Percentiles rank a stretch among this genome's conserved stretches.
These are phyloP conservation scores for Hylaeus volcanicus DNA, from an alignment of 1,140 invertebrate species.

Conservation along the genomic window DNA sequence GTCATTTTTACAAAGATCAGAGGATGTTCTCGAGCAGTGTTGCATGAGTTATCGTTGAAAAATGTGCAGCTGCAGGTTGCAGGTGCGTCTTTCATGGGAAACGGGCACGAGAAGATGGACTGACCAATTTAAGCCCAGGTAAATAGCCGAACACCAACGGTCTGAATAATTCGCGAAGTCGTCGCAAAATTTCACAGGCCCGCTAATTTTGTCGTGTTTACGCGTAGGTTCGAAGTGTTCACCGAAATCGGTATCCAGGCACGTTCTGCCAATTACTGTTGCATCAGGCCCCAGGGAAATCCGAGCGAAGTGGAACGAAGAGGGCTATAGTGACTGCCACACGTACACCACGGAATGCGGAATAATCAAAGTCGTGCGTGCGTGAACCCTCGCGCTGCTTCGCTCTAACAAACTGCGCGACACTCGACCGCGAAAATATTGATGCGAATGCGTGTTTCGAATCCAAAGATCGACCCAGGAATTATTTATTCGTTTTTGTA, in stretches of 20 bases:
- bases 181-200: constrained; percentile 34
- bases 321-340: neutral
- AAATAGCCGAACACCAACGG: neutral
- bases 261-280: constrained; percentile 51
- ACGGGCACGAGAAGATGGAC: too few species aligned
- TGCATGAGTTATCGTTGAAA: too few species aligned
- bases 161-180: neutral
- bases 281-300: constrained; percentile 53
- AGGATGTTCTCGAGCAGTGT: too few species aligned
- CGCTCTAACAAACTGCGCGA: neutral
- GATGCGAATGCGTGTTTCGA: neutral
- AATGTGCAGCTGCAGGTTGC: too few species aligned
- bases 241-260: constrained; percentile 46
- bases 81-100: too few species aligned
- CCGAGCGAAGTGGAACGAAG: constrained; percentile 36
- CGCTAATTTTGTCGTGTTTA: constrained; percentile 14
- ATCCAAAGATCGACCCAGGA: too few species aligned
- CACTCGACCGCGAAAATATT: neutral
- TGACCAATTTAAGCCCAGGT: neutral
- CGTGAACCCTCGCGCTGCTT: constrained; percentile 1
- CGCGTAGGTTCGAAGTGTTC: constrained; percentile 21
- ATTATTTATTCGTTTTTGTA: neutral
- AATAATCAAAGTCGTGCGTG: constrained; percentile 58
- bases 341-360: constrained; percentile 31
- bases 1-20: too few species aligned